phyloP scores from a whole-genome alignment of 2,888 invertebrate species.

The Carabus problematicus region DNA sequence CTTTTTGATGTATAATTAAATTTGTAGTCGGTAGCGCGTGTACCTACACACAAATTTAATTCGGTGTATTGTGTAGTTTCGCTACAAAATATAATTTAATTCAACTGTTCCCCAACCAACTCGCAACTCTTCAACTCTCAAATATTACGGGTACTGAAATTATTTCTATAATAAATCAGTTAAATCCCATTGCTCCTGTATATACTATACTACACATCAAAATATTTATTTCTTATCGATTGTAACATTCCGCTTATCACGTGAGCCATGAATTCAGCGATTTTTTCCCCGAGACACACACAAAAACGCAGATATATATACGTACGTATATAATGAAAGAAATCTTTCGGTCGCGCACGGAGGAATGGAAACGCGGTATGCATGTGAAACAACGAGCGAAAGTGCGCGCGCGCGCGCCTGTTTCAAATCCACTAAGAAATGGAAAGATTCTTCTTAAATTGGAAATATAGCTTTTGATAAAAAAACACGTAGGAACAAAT shows the following conservation, averaged over 20 bases:
- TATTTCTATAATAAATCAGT: too few species aligned
- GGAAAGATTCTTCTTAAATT: conserved; percentile 41
- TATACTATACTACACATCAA: too few species aligned
- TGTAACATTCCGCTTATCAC: too few species aligned
- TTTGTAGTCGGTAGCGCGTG: conserved; percentile 2
- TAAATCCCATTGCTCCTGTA: too few species aligned
- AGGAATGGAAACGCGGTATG: conserved; percentile 23
- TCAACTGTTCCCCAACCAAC: neutral
- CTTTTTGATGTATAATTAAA: conserved; percentile 22
- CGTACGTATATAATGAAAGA: conserved; percentile 34
- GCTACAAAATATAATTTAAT: conserved; percentile 10
- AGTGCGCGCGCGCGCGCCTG: too few species aligned
- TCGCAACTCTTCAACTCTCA: too few species aligned
- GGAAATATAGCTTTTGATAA: conserved; percentile 42
- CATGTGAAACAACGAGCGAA: conserved; percentile 40
- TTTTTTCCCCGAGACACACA: conserved; percentile 13
- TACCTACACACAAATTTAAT: conserved; percentile 12
- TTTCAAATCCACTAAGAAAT: conserved; percentile 29
- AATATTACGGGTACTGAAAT: too few species aligned
- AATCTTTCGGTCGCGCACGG: conserved; percentile 18
- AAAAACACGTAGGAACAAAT: conserved; percentile 42
- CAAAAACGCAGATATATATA: conserved; percentile 3
- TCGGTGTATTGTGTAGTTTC: neutral
- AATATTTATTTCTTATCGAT: too few species aligned
- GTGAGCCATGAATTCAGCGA: too few species aligned